Base-by-base conservation (phyloP, 1,140 invertebrate species). In the Apis cerana region DNA sequence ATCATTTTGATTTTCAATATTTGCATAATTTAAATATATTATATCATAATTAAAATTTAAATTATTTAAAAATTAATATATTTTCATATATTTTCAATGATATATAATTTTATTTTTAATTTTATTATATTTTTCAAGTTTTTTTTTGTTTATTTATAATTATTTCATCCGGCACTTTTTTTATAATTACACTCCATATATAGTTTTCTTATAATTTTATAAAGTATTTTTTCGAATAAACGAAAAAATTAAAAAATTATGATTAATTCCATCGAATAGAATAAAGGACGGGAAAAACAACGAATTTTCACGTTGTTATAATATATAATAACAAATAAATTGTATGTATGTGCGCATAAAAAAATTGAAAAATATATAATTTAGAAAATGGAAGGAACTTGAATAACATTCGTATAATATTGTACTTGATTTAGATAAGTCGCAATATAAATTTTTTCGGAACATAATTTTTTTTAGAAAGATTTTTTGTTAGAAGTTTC, bases 361-460 rank as follows among this genome's bases (percentile, higher is more conserved):
- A 43, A 79, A 79, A 79, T 79, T 54, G 77, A 52, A 79, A 72
- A 80, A 54, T 62, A 43, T 21, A 56, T 33, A 59, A 71, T n/a
- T 12, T 74, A 80, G 48, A 74, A 80, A 74, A 74, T 74, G 78
- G 78, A 80, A 74, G 78, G 78, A 80, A 80, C 58, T 74, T 54
- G 65, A 70, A 23, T 48, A 61, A 69, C 13, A n/a, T n/a, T 67
- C 8, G 33, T 58, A 69, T 62, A 72, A 21, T 69, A 54, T 76
- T 67, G 17, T 61, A 61, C 21, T 19, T 43, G 17, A 15, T 70
- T 33, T 19, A 61, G n/a, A 59, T 15, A 68, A 68, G 19, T 4
- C 27, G 50, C 17, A 76, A 77, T 50, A 13, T 21, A 67, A 33
- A 11, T 48, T 68, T 59, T 27, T 19, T 50, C n/a, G 48, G 27